A percentile compares a stretch with the other conserved stretches of the same genome.
Conservation (phyloP, 2,797 vertebrate species). For the Sebastes iracundus region DNA sequence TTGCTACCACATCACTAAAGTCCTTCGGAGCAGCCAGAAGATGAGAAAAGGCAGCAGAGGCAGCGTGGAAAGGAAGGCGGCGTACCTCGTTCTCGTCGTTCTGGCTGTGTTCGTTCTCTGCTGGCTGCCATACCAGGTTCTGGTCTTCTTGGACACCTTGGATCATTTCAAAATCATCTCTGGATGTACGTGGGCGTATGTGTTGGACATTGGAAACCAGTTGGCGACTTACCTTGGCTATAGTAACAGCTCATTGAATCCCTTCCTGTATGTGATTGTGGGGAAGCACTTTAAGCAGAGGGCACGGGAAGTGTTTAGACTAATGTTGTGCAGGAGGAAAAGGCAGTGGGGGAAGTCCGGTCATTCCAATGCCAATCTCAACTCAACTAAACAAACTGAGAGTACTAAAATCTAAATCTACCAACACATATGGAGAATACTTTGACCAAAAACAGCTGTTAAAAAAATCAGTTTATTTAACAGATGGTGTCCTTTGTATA, state of each 20-base stretch:
- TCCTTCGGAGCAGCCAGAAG: constrained; percentile 77
- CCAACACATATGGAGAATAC: not conserved
- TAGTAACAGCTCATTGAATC: constrained; percentile 91
- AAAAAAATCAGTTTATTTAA: not conserved
- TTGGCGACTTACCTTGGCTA: constrained; percentile 81
- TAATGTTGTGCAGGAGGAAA: constrained; percentile 23
- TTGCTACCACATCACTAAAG: constrained; percentile 78
- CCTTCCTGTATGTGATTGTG: constrained; percentile 90
- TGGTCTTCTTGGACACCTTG: constrained; percentile 85
- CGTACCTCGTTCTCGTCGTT: constrained; percentile 82
- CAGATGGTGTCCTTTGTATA: not conserved
- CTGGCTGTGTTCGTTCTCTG: constrained; percentile 85
- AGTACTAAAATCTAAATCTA: constrained; percentile 40
- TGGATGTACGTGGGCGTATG: constrained; percentile 64
- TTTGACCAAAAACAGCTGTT: not conserved
- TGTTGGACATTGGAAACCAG: constrained; percentile 81
- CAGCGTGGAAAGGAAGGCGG: constrained; percentile 84
- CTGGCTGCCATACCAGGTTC: constrained; percentile 90
- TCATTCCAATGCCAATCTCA: constrained; percentile 34
- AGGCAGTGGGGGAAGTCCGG: not conserved
- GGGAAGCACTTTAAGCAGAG: constrained; percentile 90
- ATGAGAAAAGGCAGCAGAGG: constrained; percentile 65
- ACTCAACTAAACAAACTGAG: constrained; percentile 54
- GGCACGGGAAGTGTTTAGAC: constrained; percentile 76
- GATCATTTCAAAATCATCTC: constrained; percentile 48